A percentile compares a stretch with the other conserved stretches of the same genome.
Conservation (phyloP, 2,113 vertebrate species). For the Cranoglanis bouderius region DNA sequence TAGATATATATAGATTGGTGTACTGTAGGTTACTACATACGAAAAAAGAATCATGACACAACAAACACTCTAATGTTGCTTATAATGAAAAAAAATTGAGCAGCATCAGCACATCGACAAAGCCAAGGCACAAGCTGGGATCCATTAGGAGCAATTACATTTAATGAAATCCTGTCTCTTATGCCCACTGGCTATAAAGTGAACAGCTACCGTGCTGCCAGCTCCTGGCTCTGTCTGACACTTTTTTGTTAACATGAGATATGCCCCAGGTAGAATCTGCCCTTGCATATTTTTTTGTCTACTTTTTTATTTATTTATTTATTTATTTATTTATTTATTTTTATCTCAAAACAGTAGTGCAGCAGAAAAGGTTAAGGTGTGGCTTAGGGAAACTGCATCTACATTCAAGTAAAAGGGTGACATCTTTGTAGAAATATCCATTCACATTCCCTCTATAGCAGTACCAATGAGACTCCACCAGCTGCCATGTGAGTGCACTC, state of each 20-base stretch:
- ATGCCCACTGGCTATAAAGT: constrained; percentile 50
- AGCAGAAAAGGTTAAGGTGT: constrained; percentile 27
- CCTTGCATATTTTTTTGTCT: constrained; percentile 35
- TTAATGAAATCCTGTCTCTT: constrained; percentile 54
- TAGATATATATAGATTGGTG: not conserved
- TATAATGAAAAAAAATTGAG: constrained; percentile 14
- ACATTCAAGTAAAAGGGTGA: not conserved
- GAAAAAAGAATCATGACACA: constrained; percentile 9
- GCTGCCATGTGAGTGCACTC: not conserved
- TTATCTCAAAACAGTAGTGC: not conserved
- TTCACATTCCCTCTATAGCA: not conserved
- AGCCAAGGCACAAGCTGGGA: constrained; percentile 25
- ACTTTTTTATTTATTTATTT: not conserved
- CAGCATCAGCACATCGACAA: constrained; percentile 37
- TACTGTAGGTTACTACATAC: not conserved
- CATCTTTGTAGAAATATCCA: not conserved
- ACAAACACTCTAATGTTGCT: constrained; percentile 11
- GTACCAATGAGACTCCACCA: not conserved
- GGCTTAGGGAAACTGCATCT: not conserved
- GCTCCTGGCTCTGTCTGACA: constrained; percentile 15
- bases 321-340: not conserved
- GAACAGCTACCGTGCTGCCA: constrained; percentile 35
- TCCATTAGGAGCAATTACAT: constrained; percentile 51
- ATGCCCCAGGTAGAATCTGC: constrained; percentile 4
- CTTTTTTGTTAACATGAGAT: constrained; percentile 29